Percentiles rank a stretch among this genome's conserved stretches.
Evolutionary conservation across 1,140 invertebrate genomes (phyloP).

Genomic region (Drosophila rufa): DNA sequence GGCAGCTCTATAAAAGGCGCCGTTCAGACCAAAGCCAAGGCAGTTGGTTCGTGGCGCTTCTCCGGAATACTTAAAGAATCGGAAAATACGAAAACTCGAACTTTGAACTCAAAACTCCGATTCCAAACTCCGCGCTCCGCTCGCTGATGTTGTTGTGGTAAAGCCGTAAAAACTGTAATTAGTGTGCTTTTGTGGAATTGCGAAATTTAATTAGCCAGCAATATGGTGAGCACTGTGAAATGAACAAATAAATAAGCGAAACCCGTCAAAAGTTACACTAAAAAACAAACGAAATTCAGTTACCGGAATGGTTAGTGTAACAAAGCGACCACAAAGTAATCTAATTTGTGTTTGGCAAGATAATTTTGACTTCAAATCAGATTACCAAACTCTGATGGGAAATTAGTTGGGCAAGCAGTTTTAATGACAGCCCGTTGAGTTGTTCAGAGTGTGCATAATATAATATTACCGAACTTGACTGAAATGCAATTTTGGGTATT

Average conservation of each 20-base stretch:
- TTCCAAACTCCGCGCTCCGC: conserved; percentile 4
- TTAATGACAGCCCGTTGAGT: conserved; percentile 7
- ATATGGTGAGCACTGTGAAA: conserved; percentile 29
- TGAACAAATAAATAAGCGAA: conserved; percentile 34
- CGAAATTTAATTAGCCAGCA: conserved; percentile 57
- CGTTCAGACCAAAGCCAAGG: conserved; percentile 9
- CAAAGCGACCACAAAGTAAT: conserved; percentile 37
- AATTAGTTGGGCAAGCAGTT: neutral
- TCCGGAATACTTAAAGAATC: conserved; percentile 6
- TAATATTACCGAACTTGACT: no score
- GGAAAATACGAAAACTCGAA: neutral
- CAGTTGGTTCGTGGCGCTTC: conserved; percentile 59
- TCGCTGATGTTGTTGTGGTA: conserved; percentile 8
- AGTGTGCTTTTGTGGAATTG: conserved; percentile 46
- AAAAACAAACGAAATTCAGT: conserved; percentile 26
- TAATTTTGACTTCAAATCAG: conserved; percentile 16
- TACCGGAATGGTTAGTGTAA: conserved; percentile 5
- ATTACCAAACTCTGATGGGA: conserved; percentile 15
- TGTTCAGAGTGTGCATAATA: neutral
- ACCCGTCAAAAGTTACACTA: neutral
- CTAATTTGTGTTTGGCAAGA: conserved; percentile 27
- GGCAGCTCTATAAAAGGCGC: conserved; percentile 57
- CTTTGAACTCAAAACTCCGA: neutral
- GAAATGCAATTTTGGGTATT: no score
- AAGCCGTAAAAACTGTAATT: conserved; percentile 63